Evolutionary conservation across 92 coral and sea anemone genomes (phyloP).

Genomic region (Epizoanthus scotinus): DNA sequence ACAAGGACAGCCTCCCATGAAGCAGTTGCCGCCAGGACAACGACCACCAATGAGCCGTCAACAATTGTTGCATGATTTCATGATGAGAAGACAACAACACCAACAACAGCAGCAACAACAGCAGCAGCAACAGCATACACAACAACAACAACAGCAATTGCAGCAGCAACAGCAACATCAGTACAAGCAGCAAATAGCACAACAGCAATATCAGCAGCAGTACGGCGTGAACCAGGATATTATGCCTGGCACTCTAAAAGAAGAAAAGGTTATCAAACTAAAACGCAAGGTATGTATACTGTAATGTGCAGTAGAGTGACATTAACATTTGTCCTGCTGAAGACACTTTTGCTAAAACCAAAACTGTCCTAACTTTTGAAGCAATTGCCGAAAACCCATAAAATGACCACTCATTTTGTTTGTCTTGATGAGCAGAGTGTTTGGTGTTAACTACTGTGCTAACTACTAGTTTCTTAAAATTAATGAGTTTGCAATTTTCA

Average conservation of each 20-base stretch:
- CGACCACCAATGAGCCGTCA: slow-evolving; percentile 67
- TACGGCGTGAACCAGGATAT: slow-evolving; percentile 19
- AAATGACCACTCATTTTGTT: too few relatives aligned
- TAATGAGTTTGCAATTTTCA: too few relatives aligned
- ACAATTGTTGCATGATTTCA: slow-evolving; percentile 73
- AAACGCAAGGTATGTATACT: slow-evolving; percentile 41
- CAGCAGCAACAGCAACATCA: slow-evolving; percentile 47
- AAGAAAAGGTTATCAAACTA: slow-evolving; percentile 18
- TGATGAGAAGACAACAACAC: slow-evolving; percentile 65
- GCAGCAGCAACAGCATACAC: slow-evolving; percentile 46
- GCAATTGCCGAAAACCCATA: too few relatives aligned
- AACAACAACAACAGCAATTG: slow-evolving; percentile 49
- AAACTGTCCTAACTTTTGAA: too few relatives aligned
- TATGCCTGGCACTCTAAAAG: slow-evolving; percentile 9
- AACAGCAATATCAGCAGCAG: slow-evolving; percentile 25
- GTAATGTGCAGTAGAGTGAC: too few relatives aligned
- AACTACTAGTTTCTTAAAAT: too few relatives aligned
- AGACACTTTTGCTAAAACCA: too few relatives aligned
- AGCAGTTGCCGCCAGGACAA: slow-evolving; percentile 28
- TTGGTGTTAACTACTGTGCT: too few relatives aligned
- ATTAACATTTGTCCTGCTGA: too few relatives aligned
- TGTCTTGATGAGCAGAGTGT: too few relatives aligned
- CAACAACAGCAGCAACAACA: slow-evolving; percentile 49
- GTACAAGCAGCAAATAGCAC: slow-evolving; percentile 45
- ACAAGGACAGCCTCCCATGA: slow-evolving; percentile 45